Base-by-base conservation (phyloP, 2,888 invertebrate genomes). In the Mythimna loreyi region DNA sequence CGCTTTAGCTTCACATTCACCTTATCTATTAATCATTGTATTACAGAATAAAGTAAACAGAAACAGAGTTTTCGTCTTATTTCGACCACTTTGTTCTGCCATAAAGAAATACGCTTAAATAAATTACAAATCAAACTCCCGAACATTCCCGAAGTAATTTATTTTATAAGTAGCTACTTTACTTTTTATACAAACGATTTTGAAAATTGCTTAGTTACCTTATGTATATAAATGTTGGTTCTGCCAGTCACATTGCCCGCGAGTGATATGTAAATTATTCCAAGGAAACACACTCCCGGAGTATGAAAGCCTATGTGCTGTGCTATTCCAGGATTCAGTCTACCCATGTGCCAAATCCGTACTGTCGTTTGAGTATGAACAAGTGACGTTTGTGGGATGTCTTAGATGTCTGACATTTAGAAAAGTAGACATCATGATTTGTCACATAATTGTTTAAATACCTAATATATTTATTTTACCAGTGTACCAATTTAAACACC, bases 11-110 rank as follows among this genome's bases (percentile, higher is more conserved):
- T 52, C 45, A 43, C 52, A 21, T 43, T 58, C 33, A 23, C 11
- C 50, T 61, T 71, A 72, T 52, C 50, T 70, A 45, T 36, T 71
- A 61, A 40, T 71, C 50, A 57, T 58, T 57, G 5, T 57, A 58
- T 43, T 52, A 52, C 25, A 53, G 25, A 74, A 55, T 49, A 49
- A 43, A 1, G 55, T 40, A 57, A 72, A 60, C 69, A 53, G 52
- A 16, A 28, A 45, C 36, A 57, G n/a, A 49, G 33, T 56, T 36
- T 56, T 56, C 21, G 16, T 50, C 23, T 45, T 28, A 25, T 33
- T 36, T 33, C 21, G 19, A 50, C 13, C 19, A 59, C n/a, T 56
- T 57, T 33, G 33, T 3, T 30, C 6, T 28, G 28, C 2, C 2
- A n/a, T 40, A 23, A 53, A 52, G 9, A 45, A 30, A n/a, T 47